Percentiles rank a stretch among this genome's conserved stretches.
Evolutionary conservation across 2,113 vertebrate genomes (phyloP).

Genomic region (Hemicordylus capensis): DNA sequence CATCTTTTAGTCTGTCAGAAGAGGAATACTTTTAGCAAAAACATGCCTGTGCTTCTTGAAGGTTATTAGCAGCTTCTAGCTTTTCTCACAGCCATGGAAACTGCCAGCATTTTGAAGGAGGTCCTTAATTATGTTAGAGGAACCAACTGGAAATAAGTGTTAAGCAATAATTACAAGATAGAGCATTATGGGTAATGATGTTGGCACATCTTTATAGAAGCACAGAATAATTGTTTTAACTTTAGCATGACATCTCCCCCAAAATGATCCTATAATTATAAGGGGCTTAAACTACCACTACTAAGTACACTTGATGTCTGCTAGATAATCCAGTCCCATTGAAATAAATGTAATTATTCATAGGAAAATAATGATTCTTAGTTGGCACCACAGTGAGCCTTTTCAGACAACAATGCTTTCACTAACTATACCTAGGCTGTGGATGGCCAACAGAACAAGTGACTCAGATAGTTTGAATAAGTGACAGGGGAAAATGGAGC

Average conservation of each 20-base stretch:
- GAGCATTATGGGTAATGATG: neutral
- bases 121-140: conserved; percentile 24
- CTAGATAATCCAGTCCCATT: neutral
- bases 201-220: neutral
- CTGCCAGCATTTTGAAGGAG: conserved; percentile 7
- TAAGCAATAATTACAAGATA: conserved; percentile 16
- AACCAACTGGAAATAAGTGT: conserved; percentile 4
- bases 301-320: neutral
- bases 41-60: neutral
- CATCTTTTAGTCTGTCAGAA: neutral
- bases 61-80: neutral
- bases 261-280: rapidly evolving
- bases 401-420: neutral
- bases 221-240: neutral
- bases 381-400: neutral
- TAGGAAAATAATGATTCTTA: neutral
- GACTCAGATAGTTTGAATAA: neutral
- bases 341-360: conserved; percentile 8
- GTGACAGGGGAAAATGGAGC: no score
- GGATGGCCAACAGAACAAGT: no score
- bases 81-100: neutral
- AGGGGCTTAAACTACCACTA: neutral
- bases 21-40: neutral
- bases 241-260: neutral
- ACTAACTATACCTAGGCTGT: neutral